Conservation (phyloP, 2,797 vertebrate species). For the Tenualosa ilisha region DNA sequence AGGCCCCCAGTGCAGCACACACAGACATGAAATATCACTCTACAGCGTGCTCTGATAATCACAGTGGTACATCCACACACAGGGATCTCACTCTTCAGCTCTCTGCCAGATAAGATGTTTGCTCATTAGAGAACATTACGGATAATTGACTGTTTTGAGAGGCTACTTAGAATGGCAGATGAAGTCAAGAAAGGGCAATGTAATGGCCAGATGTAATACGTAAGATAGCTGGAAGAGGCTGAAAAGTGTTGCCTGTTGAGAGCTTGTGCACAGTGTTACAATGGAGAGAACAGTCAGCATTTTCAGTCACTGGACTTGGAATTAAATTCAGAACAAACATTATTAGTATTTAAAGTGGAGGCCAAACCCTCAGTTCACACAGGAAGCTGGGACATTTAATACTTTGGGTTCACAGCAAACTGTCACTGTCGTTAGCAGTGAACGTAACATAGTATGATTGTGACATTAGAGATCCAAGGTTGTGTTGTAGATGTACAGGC, state of each 20-base stretch:
- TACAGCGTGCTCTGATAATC: too few species aligned
- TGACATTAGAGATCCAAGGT: neutral
- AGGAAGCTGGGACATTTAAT: neutral
- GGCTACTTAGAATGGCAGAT: neutral
- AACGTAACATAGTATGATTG: neutral
- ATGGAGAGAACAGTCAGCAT: neutral
- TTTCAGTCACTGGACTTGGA: neutral
- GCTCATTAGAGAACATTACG: neutral
- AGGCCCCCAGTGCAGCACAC: neutral
- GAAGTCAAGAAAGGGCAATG: neutral
- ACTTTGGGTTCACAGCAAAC: neutral
- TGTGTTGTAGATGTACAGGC: neutral
- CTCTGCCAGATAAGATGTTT: neutral
- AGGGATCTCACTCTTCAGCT: neutral
- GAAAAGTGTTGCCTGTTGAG: neutral
- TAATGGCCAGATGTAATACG: neutral
- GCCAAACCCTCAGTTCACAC: neutral
- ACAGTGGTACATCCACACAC: neutral
- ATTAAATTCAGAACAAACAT: neutral
- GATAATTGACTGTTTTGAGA: neutral
- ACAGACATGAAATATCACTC: neutral
- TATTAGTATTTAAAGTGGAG: constrained; percentile 10
- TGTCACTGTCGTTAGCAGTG: neutral
- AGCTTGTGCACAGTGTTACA: neutral
- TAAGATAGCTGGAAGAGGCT: neutral